These are phyloP conservation scores for Hirtodrosophila cameraria DNA, from an alignment of 2,888 invertebrate genomes.

Conservation along the genomic window DNA sequence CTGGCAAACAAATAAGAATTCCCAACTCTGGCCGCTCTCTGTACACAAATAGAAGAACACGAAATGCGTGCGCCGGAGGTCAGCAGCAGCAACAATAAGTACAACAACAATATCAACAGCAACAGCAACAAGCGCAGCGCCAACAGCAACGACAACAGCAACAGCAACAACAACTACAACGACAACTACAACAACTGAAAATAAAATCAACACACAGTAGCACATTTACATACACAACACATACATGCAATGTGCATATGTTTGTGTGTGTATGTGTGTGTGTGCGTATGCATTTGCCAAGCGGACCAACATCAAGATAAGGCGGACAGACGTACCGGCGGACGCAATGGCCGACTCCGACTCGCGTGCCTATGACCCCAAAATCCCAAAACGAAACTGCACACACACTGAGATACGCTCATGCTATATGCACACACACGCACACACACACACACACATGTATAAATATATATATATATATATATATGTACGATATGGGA, in stretches of 20 bases:
- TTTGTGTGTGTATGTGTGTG: conserved; percentile 7
- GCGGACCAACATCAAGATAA: conserved; percentile 50
- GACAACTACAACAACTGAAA: conserved; percentile 49
- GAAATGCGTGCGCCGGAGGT: conserved; percentile 59
- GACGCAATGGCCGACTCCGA: conserved; percentile 22
- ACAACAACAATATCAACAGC: conserved; percentile 11
- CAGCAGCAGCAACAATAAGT: conserved; percentile 33
- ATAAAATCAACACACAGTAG: conserved; percentile 52
- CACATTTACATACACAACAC: conserved; percentile 35
- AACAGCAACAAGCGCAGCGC: conserved; percentile 41
- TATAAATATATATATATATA: conserved; percentile 8
- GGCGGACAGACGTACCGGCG: not conserved
- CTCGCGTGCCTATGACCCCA: conserved; percentile 67
- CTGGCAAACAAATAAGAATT: conserved; percentile 40
- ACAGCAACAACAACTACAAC: conserved; percentile 10
- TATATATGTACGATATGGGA: conserved; percentile 32
- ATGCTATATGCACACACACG: too few species aligned
- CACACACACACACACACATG: conserved; percentile 21
- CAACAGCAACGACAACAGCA: conserved; percentile 29
- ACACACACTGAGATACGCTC: conserved; percentile 44
- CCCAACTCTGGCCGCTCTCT: conserved; percentile 33
- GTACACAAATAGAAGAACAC: conserved; percentile 46
- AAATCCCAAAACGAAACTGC: conserved; percentile 71
- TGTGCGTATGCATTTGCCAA: conserved; percentile 22
- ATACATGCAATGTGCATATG: conserved; percentile 1